A percentile compares a stretch with the other conserved stretches of the same genome.
phyloP scores from a whole-genome alignment of 2,113 vertebrate species.

The Monarcha castaneiventris region DNA sequence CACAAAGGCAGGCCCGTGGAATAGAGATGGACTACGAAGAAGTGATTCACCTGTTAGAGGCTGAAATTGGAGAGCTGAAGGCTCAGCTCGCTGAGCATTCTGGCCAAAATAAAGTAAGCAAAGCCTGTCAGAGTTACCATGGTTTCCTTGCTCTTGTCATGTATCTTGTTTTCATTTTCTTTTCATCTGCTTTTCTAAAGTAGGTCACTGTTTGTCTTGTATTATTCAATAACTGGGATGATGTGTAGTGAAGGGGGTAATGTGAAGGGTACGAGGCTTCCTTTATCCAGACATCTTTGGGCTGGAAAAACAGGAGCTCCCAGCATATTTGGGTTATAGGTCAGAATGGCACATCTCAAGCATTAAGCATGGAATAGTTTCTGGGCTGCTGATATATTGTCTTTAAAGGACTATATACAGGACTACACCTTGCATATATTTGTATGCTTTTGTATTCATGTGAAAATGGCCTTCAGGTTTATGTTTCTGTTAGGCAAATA shows the following conservation, averaged over 20 bases:
- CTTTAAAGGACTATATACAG: not conserved
- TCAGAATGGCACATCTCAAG: not conserved
- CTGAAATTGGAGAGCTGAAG: slow-evolving; percentile 90
- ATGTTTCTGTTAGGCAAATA: not conserved
- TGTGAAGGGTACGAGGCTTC: slow-evolving; percentile 67
- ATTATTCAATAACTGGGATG: slow-evolving; percentile 88
- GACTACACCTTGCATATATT: not conserved
- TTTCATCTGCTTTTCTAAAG: slow-evolving; percentile 85
- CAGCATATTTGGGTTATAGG: slow-evolving; percentile 13
- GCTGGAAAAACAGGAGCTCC: slow-evolving; percentile 27
- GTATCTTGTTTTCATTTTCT: slow-evolving; percentile 81
- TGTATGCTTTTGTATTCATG: not conserved
- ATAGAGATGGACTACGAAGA: slow-evolving; percentile 98
- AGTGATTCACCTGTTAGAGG: slow-evolving; percentile 89
- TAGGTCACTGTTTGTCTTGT: slow-evolving; percentile 97
- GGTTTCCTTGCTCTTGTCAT: slow-evolving; percentile 71
- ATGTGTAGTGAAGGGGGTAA: slow-evolving; percentile 61
- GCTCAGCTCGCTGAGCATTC: slow-evolving; percentile 78
- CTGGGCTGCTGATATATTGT: not conserved
- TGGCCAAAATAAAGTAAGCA: slow-evolving; percentile 78
- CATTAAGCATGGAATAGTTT: not conserved
- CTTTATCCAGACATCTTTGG: slow-evolving; percentile 51
- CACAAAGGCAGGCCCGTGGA: slow-evolving; percentile 83
- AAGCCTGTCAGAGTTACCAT: slow-evolving; percentile 70
- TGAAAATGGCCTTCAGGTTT: not conserved